phyloP scores from a whole-genome alignment of 2,797 vertebrate genomes.

The Molossus alvarezi region DNA sequence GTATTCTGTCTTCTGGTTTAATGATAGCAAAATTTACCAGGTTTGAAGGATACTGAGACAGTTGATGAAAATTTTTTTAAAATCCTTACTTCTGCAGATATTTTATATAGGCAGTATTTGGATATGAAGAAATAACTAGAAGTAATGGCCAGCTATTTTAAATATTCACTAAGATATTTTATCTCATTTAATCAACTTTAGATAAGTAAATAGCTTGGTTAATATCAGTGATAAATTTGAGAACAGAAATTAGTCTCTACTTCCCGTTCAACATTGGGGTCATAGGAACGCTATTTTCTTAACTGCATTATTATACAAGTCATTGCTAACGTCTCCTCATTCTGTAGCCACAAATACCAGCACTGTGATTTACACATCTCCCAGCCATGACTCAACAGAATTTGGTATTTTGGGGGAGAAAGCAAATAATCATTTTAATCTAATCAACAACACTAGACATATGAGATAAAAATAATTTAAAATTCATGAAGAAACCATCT shows the following conservation, averaged over 20 bases:
- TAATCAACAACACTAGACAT: conserved; percentile 85
- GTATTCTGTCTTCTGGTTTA: background rate
- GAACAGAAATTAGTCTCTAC: background rate
- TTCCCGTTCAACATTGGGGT: background rate
- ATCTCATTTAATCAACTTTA: conserved; percentile 3
- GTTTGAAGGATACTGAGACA: conserved; percentile 20
- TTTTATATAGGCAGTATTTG: background rate
- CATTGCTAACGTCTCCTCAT: background rate
- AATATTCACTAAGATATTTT: conserved; percentile 30
- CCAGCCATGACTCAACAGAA: conserved; percentile 71
- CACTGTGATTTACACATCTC: conserved; percentile 54
- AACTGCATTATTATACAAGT: background rate
- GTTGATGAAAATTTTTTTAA: background rate
- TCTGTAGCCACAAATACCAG: conserved; percentile 36
- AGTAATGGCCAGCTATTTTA: conserved; percentile 27
- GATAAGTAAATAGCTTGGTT: background rate
- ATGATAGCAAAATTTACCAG: background rate
- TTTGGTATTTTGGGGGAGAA: conserved; percentile 65
- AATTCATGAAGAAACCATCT: conserved; percentile 91
- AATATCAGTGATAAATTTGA: conserved; percentile 1
- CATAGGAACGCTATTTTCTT: background rate
- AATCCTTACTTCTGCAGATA: background rate
- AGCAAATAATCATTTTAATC: conserved; percentile 84
- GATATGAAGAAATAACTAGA: conserved; percentile 27
- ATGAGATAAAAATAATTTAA: conserved; percentile 91